Base-by-base conservation (phyloP, 2,113 vertebrate species). In the Aphelocoma coerulescens region DNA sequence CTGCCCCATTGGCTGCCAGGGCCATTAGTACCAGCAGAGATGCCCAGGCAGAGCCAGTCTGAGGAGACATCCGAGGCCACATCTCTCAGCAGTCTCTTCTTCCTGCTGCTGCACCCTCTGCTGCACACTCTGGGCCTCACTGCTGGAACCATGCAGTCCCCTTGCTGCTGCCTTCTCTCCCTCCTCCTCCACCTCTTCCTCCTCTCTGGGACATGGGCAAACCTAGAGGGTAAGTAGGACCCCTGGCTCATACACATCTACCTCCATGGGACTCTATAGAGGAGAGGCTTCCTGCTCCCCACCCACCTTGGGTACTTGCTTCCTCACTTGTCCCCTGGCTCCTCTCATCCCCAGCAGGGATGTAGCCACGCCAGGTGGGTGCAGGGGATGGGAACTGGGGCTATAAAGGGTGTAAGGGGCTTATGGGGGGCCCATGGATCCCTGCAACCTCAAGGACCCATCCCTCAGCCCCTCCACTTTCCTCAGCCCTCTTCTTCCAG, bases 221-320 rank as follows among this genome's bases (percentile, higher is more conserved):
- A 71, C 30, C 26, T 54, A 14, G 52, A 88, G 5, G 94, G 92
- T 95, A 94, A 91, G 94, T 79, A 26, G 26, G 16, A 90, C 41
- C 59, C 23, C 35, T 68, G 59, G 51, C 26, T 89, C 65, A 55
- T 52, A 19, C 32, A 35, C n/a, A 44, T 16, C 76, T 65, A 13
- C 16, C 13, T n/a, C 26, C 8, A 0, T 65, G 39, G 57, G 20
- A 59, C 16, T 28, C n/a, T 8, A 13, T 0, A 3, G 48, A 16
- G 1, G 1, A 86, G n/a, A 23, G 32, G 16, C 43, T 76, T 62
- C 37, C 43, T 83, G 39, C 58, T 87, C 49, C 32, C 5, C 16
- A 51, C 21, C 10, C 0, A 0, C 13, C 28, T 18, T 61, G 21
- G n/a, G 27, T 32, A 52, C 37, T 87, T 55, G 23, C 13, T 7